phyloP scores from a whole-genome alignment of 2,113 vertebrate species.

The Abramis brama region DNA sequence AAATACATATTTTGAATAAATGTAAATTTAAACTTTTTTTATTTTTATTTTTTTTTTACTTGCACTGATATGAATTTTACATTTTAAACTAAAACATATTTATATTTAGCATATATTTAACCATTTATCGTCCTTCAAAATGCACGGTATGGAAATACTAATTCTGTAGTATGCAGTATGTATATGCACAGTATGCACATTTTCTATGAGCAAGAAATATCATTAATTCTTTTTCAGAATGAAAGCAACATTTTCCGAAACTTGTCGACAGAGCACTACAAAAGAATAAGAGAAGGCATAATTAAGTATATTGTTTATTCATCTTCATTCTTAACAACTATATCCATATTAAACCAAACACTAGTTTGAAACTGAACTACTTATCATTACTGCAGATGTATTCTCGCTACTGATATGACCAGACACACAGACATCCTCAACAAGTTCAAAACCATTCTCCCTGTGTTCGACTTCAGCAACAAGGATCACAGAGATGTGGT shows the following conservation, averaged over 20 bases:
- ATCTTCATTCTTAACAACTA: neutral
- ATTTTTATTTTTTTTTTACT: no score
- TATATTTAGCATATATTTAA: neutral
- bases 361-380: neutral
- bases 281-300: slow-evolving; percentile 79
- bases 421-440: slow-evolving; percentile 79
- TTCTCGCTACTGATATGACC: slow-evolving; percentile 80
- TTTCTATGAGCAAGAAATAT: neutral
- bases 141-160: neutral
- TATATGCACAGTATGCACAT: neutral
- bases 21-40: neutral
- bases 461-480: slow-evolving; percentile 75
- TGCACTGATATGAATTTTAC: neutral
- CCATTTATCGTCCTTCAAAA: neutral
- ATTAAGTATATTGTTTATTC: slow-evolving; percentile 70
- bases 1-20: neutral
- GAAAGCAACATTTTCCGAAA: slow-evolving; percentile 83
- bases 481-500: slow-evolving; percentile 81
- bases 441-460: slow-evolving; percentile 77
- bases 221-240: slow-evolving; percentile 57
- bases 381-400: slow-evolving; percentile 69
- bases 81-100: no score
- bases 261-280: slow-evolving; percentile 77
- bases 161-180: neutral
- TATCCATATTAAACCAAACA: neutral